A percentile compares a stretch with the other conserved stretches of the same genome.
Evolutionary conservation across 2,888 invertebrate species (phyloP).

Genomic region (Ophraella communa): DNA sequence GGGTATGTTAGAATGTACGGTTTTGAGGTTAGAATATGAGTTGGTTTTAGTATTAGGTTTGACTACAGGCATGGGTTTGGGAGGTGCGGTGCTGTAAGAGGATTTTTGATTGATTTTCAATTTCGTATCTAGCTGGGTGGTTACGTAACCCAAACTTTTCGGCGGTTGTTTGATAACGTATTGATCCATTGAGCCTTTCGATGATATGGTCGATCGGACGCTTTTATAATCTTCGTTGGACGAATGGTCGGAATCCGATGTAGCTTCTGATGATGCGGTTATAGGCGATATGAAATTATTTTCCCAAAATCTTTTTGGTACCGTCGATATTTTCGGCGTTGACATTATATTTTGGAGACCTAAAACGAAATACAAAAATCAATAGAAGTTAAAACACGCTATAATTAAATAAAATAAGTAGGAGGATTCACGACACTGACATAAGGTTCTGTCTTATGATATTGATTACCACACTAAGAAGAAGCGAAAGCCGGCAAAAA

Average conservation of each 20-base stretch:
- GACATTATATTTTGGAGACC: slow-evolving; percentile 56
- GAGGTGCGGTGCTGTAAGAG: slow-evolving; percentile 38
- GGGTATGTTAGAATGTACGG: slow-evolving; percentile 26
- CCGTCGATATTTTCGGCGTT: slow-evolving; percentile 52
- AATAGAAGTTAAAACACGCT: too few species aligned
- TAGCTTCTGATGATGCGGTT: slow-evolving; percentile 40
- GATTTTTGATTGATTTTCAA: slow-evolving; percentile 38
- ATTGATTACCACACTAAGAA: too few species aligned
- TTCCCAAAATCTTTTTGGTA: slow-evolving; percentile 42
- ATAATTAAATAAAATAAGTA: too few species aligned
- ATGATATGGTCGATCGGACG: slow-evolving; percentile 45
- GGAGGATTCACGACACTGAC: too few species aligned
- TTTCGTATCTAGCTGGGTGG: slow-evolving; percentile 30
- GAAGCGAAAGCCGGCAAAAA: too few species aligned
- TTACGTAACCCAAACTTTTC: slow-evolving; percentile 42
- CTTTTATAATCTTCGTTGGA: slow-evolving; percentile 53
- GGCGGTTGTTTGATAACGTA: slow-evolving; percentile 35
- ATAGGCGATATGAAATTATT: slow-evolving; percentile 54
- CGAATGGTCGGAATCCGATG: slow-evolving; percentile 55
- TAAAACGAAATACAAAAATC: slow-evolving; percentile 18
- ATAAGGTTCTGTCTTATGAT: too few species aligned
- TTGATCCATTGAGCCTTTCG: slow-evolving; percentile 45
- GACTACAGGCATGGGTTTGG: slow-evolving; percentile 37
- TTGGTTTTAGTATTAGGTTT: slow-evolving; percentile 13
- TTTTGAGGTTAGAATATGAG: slow-evolving; percentile 41